Base-by-base conservation (phyloP, 2,888 invertebrate genomes). In the Lamellibrachia columna region DNA sequence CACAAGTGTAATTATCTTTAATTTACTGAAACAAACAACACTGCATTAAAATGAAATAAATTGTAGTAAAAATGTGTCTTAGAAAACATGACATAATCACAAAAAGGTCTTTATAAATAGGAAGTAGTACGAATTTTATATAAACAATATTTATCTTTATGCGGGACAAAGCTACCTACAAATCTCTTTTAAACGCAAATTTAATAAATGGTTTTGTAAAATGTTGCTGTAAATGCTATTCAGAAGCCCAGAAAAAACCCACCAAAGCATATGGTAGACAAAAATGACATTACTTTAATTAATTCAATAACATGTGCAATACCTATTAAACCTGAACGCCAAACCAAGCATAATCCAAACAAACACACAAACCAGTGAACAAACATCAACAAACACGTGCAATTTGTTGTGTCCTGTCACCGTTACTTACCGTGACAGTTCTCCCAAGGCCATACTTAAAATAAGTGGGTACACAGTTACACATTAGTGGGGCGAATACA, bases 371-470 rank as follows among this genome's bases (percentile, higher is more conserved):
- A 75, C 75, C 75, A 75, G 75, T 75, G 75, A 75, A 75, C 22
- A 75, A 75, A 75, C 6, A n/a, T 15, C 75, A 75, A 75, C 75
- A 11, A 75, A 75, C 75, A 15, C 22, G 75, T 75, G 75, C 75
- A 75, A 75, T 22, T 22, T n/a, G 15, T 75, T 75, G 75, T 40
- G 40, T 75, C 75, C 3, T 11, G 91, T 91, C 52, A n/a, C 53
- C 28, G 28, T 22, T 52, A 91, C 91, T 91, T 52, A 91, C 91
- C 58, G 91, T 53, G 22, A 91, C 53, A 53, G 22, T 58, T 91
- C 91, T 91, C n/a, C 91, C 91, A 55, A 58, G 53, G 53, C 91
- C 91, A 53, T 91, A 91, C 91, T 91, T 75, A 75, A 75, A 75
- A 75, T 22, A 75, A 75, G 75, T 75, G 75, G 6, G 2, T 15